Conservation (phyloP, 2,797 vertebrate species). For the Octomys mimax region DNA sequence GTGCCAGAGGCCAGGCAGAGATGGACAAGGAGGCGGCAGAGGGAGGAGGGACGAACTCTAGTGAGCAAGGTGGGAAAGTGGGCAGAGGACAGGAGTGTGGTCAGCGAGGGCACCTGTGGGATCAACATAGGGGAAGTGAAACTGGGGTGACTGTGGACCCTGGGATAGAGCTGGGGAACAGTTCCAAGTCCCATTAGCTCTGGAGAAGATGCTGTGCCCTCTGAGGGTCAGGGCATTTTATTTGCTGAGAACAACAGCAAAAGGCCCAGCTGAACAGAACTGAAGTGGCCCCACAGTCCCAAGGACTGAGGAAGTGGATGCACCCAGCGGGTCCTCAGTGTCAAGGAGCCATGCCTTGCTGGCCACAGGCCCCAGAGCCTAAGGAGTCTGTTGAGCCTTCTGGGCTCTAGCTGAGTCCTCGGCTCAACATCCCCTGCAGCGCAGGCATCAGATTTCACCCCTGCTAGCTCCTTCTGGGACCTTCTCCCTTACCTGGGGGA, state of each 20-base stretch:
- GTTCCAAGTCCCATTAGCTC: background rate
- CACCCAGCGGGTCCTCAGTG: background rate
- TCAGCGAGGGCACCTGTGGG: background rate
- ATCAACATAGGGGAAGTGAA: background rate
- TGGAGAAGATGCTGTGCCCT: background rate
- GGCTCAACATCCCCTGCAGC: background rate
- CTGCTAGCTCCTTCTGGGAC: background rate
- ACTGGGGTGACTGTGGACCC: fast-evolving
- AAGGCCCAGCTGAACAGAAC: background rate
- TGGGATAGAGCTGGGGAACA: fast-evolving
- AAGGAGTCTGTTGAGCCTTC: background rate
- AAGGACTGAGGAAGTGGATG: background rate
- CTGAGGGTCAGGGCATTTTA: background rate
- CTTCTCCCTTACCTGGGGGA: background rate
- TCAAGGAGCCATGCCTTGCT: too few relatives aligned
- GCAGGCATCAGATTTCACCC: background rate
- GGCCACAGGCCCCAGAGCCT: background rate
- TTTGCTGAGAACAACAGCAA: background rate
- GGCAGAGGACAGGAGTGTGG: background rate
- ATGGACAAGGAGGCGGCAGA: background rate
- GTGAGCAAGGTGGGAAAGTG: background rate
- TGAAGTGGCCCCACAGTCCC: background rate
- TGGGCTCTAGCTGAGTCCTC: background rate
- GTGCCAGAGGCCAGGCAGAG: background rate
- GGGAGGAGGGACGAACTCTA: background rate